Base-by-base conservation (phyloP, 2,888 invertebrate species). In the Malthinus seriepunctatus region DNA sequence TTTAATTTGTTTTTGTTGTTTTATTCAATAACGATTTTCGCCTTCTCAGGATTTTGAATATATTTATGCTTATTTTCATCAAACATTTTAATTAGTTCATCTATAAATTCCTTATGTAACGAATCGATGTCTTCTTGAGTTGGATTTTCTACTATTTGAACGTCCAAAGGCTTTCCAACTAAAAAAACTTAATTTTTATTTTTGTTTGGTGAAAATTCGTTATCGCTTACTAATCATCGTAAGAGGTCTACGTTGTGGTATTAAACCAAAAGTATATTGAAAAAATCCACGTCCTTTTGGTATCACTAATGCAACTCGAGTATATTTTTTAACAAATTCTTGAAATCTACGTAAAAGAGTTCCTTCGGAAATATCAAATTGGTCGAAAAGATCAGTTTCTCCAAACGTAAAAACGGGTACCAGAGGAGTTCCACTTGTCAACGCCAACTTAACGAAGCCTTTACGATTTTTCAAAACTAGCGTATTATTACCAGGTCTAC, bases 321-420 rank as follows among this genome's bases (percentile, higher is more conserved):
- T 86, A 3, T 82, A 51, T 63, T 83, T 82, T 52, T 88, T 87
- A 1, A 93, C 76, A 48, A 76, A 79, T 62, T 90, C 85, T 76
- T 96, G 95, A 34, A 89, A 70, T n/a, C 79, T 81, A 11, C 89
- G 80, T 4, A 93, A 67, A 3, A 80, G 69, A 1, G 93, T 89
- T 35, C 90, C 88, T 51, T 88, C 84, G 0, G 90, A 88, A 76
- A 89, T 90, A 9, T 82, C 76, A 0, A 91, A 75, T 66, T 95
- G 94, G 63, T 88, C 85, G 76, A 88, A 95, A 8, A 94, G 78
- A 70, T 95, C 92, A 0, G 90, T 90, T 78, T 96, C 96, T 0
- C 96, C 95, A 77, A 96, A 97, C 0, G 92, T 90, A 73, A 94
- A 88, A 0, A 93, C 90, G 1, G 97, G 96, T 0, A 97, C 95